These are phyloP conservation scores for Hapalemur alaotrensis DNA, from an alignment of 2,797 vertebrate species.

Conservation along the genomic window DNA sequence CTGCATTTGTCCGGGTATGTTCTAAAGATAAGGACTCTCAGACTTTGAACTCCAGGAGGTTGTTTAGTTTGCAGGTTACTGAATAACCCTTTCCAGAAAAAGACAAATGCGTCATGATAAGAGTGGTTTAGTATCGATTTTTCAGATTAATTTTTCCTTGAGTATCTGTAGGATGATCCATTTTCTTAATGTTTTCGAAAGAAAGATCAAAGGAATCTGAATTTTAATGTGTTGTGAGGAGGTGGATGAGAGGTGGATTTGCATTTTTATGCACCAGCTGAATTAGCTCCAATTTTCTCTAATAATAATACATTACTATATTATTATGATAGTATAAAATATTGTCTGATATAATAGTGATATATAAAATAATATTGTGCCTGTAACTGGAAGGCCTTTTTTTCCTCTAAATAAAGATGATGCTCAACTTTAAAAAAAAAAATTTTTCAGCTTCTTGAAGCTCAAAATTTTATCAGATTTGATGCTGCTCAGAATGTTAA, in stretches of 20 bases:
- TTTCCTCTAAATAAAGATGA: not conserved
- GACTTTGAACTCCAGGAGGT: not conserved
- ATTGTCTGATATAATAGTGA: not conserved
- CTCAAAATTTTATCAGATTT: not conserved
- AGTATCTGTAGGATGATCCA: not conserved
- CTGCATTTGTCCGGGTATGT: conserved; percentile 96
- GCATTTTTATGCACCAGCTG: not conserved
- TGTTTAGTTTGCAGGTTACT: not conserved
- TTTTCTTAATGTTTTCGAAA: conserved; percentile 44
- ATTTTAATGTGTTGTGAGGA: not conserved
- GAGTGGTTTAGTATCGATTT: not conserved
- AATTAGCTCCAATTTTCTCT: not conserved
- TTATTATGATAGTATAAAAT: not conserved
- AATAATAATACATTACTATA: not conserved
- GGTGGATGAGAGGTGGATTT: not conserved
- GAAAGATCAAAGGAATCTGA: not conserved
- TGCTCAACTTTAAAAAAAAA: not conserved
- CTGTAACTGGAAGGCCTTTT: not conserved
- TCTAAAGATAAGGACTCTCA: not conserved
- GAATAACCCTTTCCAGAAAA: not conserved
- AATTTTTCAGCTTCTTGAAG: not conserved
- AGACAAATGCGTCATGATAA: not conserved
- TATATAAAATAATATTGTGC: not conserved
- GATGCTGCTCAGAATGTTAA: not conserved
- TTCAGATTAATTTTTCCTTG: conserved; percentile 24